A percentile compares a stretch with the other conserved stretches of the same genome.
Conservation (phyloP, 2,888 invertebrate genomes). For the Drosophila bunnanda region DNA sequence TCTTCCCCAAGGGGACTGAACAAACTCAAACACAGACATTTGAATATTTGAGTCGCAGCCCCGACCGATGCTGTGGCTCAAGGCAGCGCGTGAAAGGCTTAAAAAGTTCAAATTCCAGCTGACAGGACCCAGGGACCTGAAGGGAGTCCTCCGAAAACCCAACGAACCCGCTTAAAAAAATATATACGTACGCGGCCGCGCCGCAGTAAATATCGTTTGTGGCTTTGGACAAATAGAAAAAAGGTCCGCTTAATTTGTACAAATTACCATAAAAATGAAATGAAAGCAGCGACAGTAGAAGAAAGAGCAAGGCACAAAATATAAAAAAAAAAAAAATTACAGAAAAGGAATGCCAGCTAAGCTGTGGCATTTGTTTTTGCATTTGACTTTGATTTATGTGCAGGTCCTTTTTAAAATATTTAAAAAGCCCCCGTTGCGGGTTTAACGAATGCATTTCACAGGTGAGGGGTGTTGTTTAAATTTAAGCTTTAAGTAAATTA, state of each 20-base stretch:
- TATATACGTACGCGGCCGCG: constrained; percentile 14
- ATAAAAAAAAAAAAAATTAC: neutral
- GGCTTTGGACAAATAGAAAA: constrained; percentile 77
- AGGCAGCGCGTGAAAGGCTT: constrained; percentile 79
- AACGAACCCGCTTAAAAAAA: constrained; percentile 43
- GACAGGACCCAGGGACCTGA: constrained; percentile 65
- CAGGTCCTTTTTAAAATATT: constrained; percentile 60
- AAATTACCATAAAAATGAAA: constrained; percentile 79
- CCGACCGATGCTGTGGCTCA: constrained; percentile 67
- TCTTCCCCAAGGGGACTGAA: constrained; percentile 4
- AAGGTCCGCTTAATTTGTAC: constrained; percentile 84
- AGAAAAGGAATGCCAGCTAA: constrained; percentile 46
- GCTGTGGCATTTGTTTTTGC: constrained; percentile 69
- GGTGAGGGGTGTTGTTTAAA: neutral
- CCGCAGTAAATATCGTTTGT: constrained; percentile 78
- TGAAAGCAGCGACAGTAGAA: constrained; percentile 53
- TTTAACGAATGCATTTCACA: constrained; percentile 2
- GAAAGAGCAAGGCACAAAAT: constrained; percentile 39
- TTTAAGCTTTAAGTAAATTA: neutral
- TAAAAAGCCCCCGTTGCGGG: constrained; percentile 49
- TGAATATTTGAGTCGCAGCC: constrained; percentile 48
- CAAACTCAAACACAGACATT: constrained; percentile 51
- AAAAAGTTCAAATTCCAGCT: constrained; percentile 81
- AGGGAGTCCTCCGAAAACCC: constrained; percentile 44
- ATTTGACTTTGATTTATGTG: constrained; percentile 84